Evolutionary conservation across 2,797 vertebrate genomes (phyloP), one percentile per base, ranked within the genome.

Genomic region (Darevskia nairensis): DNA sequence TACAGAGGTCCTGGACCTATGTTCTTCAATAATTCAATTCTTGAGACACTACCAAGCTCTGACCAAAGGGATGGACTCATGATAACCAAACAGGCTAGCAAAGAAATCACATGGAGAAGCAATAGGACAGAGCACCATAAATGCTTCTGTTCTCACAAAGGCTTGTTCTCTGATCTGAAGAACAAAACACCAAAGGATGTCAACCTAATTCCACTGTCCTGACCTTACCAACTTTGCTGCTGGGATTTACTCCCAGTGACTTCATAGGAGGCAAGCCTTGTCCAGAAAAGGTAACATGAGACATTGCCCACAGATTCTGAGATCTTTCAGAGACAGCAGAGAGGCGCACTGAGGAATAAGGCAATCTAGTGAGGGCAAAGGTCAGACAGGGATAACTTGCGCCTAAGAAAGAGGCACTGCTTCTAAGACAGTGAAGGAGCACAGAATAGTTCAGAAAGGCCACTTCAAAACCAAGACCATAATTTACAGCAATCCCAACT

Each of bases 401-500:
- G 66, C 81, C 3, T 1, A 85, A 35, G 88, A 76, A 27, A 23
- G 55, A 77, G 68, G 87, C 80, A 74, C 71, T 29, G 55, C 1
- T 2, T 5, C 88, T 27, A 41, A 59, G n/a, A 11, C 23, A 35
- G 41, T 25, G 32, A 80, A 2, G 46, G 90, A 87, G 83, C 17
- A 29, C 1, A 50, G 19, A 13, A 64, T 3, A 6, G 1, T 81
- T 71, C 85, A 46, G n/a, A 39, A 88, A 75, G 61, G 0, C 85
- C 0, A 9, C 13, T 69, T 55, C 0, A n/a, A 76, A 27, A 21
- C 10, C 27, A 81, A 1, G 80, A 82, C 89, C 82, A 86, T 11
- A 66, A 82, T 90, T 64, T 59, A 9, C 0, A 61, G 90, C 80
- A 91, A 75, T 86, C 7, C 11, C 84, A 27, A 81, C 89, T 93